Percentiles rank a stretch among this genome's conserved stretches.
phyloP scores from a whole-genome alignment of 1,140 invertebrate genomes.

The Pogonus chalceus region DNA sequence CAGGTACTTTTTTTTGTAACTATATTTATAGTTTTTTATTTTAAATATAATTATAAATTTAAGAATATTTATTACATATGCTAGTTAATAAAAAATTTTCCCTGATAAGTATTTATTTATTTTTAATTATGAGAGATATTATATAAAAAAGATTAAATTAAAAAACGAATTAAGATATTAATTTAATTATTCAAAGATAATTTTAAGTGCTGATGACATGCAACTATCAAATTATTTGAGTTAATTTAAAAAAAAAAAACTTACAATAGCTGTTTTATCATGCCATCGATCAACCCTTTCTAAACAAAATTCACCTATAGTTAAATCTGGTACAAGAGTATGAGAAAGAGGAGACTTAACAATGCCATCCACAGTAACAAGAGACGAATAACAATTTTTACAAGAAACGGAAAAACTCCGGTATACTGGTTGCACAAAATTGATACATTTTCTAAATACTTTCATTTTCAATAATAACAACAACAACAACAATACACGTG shows the following conservation, averaged over 20 bases:
- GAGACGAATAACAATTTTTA: no score
- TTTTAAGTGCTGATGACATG: neutral
- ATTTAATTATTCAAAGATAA: conserved; percentile 2
- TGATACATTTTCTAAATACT: no score
- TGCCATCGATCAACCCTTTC: conserved; percentile 47
- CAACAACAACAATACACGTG: no score
- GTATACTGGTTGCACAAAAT: no score
- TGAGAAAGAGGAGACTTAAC: neutral
- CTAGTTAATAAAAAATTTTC: no score
- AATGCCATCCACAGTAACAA: neutral
- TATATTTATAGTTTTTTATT: no score
- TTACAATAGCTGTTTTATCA: conserved; percentile 48
- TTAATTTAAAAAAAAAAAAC: conserved; percentile 23
- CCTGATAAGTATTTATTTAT: neutral
- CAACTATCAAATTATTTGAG: neutral
- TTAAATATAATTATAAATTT: no score
- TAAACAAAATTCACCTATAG: conserved; percentile 51
- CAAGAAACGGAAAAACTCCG: no score
- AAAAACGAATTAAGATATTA: conserved; percentile 20
- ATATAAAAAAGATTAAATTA: neutral
- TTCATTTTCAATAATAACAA: no score
- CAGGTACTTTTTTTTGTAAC: no score
- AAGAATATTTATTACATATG: no score
- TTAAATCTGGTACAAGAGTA: neutral
- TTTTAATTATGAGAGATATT: neutral